Evolutionary conservation across 2,797 vertebrate genomes (phyloP).

Genomic region (Perdix hodgsoniae): DNA sequence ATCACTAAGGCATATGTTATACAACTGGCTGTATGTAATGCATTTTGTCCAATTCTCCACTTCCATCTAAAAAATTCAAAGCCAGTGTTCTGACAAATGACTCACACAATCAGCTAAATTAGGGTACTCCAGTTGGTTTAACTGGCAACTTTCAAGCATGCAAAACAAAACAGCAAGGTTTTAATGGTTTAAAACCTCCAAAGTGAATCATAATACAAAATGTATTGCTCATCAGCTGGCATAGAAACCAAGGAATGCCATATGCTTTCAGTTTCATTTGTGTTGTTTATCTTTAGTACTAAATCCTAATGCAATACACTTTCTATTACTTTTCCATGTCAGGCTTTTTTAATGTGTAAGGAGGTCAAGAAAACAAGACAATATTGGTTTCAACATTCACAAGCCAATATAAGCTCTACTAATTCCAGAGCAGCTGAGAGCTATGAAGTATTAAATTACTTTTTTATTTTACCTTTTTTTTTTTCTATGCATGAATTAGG

Average conservation of each 20-base stretch:
- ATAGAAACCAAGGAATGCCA: slow-evolving; percentile 48
- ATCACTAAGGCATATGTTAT: neutral
- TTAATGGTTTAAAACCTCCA: slow-evolving; percentile 74
- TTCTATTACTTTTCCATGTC: slow-evolving; percentile 53
- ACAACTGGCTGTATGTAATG: neutral
- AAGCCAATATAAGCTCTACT: slow-evolving; percentile 15
- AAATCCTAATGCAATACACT: slow-evolving; percentile 52
- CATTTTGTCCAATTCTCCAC: neutral
- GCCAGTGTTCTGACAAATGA: slow-evolving; percentile 37
- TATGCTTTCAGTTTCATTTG: slow-evolving; percentile 68
- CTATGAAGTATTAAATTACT: neutral
- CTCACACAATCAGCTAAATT: slow-evolving; percentile 63
- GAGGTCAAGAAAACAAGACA: slow-evolving; percentile 42
- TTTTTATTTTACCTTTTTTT: neutral
- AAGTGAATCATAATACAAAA: slow-evolving; percentile 72
- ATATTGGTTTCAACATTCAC: slow-evolving; percentile 12
- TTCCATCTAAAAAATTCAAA: slow-evolving; percentile 10
- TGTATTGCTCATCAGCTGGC: slow-evolving; percentile 70
- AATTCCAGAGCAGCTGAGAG: slow-evolving; percentile 32
- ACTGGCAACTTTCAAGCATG: slow-evolving; percentile 55
- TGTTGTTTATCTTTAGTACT: slow-evolving; percentile 64
- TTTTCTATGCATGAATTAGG: neutral
- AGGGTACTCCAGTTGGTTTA: slow-evolving; percentile 61
- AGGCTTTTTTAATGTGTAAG: slow-evolving; percentile 31
- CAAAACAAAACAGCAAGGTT: slow-evolving; percentile 65